Conservation (phyloP, 2,113 vertebrate genomes). For the Quiscalus mexicanus region DNA sequence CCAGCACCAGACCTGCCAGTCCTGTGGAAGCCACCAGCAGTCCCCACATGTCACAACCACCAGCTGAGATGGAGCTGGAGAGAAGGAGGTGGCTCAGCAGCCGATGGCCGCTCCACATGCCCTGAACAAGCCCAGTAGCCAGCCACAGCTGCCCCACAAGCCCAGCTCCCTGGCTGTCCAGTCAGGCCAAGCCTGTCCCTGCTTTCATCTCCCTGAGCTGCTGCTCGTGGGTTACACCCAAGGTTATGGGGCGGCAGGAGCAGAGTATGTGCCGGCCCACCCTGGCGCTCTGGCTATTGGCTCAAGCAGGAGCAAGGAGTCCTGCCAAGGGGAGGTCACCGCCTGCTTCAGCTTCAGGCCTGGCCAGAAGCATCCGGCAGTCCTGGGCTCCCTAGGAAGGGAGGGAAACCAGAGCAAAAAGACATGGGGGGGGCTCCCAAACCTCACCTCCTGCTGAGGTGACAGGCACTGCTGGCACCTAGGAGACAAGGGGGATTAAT, state of each 20-base stretch:
- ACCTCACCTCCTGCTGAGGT: neutral
- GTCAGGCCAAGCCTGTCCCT: neutral
- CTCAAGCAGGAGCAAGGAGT: neutral
- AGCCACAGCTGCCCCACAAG: neutral
- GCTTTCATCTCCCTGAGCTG: neutral
- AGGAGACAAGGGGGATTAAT: accelerated
- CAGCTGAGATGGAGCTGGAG: accelerated
- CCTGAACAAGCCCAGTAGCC: neutral
- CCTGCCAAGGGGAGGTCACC: neutral
- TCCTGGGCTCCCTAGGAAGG: neutral
- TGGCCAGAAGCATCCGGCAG: neutral
- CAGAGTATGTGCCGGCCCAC: neutral
- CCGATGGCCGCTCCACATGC: accelerated
- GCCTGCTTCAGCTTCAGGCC: neutral
- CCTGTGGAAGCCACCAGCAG: neutral
- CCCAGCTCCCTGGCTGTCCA: neutral
- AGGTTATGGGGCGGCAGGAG: neutral
- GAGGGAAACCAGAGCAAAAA: neutral
- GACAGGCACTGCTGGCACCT: neutral
- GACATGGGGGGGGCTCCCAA: neutral
- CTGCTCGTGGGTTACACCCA: slow-evolving; percentile 28
- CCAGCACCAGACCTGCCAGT: neutral
- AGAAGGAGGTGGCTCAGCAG: neutral
- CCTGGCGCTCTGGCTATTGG: neutral
- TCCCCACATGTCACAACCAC: neutral